Base-by-base conservation (phyloP, 2,888 invertebrate species). In the Eumerus sabulonum region DNA sequence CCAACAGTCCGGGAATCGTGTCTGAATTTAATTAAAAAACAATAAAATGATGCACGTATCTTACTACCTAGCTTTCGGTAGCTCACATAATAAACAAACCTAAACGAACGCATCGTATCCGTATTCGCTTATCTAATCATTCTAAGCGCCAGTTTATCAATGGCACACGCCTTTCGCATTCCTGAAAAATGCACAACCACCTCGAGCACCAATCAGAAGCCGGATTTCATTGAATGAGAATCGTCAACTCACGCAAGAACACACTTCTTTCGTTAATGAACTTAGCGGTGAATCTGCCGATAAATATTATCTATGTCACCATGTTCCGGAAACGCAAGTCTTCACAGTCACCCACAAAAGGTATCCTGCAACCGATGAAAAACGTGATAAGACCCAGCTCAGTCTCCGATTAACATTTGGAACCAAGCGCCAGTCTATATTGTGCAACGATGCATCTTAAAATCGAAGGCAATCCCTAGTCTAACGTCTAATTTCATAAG, bases 261-360 rank as follows among this genome's bases (percentile, higher is more conserved):
- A 68, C 74, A 68, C 57, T 63, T 64, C 53, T 71, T 59, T 73
- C 40, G 77, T 63, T 77, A 79, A 79, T 79, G 77, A 79, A 79
- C 77, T 79, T 79, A 68, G 57, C 68, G 44, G 44, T 63, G 73
- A 68, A 73, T 73, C 73, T 79, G 63, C 60, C 59, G 47, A 73
- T 73, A 63, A 73, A 27, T 27, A 27, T 27, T 27, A 27, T 27
- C 27, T 27, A 7, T 27, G 27, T 7, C 27, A 27, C 27, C 27
- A 27, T 64, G 53, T 48, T 60, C 59, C 14, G 1, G 17, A 12
- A 53, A 45, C 54, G 19, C 54, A 54, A 40, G 40, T 40, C n/a
- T 40, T 40, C 40, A 35, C 18, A n/a, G 19, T 17, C 19, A 2
- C 14, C 50, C n/a, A n/a, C n/a, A 48, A 36, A 13, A 19, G 9